Conservation (phyloP, 2,888 invertebrate species). For the Phasia obesa region DNA sequence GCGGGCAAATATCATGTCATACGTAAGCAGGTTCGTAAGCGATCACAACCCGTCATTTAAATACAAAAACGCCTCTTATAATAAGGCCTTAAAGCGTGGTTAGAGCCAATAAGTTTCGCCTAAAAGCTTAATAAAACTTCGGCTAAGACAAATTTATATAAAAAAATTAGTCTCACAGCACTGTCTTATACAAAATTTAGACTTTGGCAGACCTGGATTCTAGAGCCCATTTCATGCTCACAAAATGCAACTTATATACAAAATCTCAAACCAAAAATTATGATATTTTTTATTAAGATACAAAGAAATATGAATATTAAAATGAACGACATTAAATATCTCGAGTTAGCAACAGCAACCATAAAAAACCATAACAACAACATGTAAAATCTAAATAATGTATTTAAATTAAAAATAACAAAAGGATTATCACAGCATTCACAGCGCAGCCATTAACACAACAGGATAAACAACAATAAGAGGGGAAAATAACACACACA, state of each 20-base stretch:
- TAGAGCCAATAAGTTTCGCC: too few species aligned
- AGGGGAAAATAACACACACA: neutral
- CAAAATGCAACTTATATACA: neutral
- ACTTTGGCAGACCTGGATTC: too few species aligned
- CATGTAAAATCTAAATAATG: constrained; percentile 44
- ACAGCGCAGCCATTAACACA: neutral
- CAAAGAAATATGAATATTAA: constrained; percentile 20
- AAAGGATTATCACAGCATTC: constrained; percentile 50
- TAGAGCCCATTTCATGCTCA: too few species aligned
- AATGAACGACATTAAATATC: constrained; percentile 31
- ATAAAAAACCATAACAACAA: constrained; percentile 30
- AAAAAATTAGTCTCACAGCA: too few species aligned
- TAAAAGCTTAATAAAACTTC: too few species aligned
- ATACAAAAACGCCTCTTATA: too few species aligned
- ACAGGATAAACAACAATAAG: neutral
- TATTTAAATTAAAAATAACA: constrained; percentile 44
- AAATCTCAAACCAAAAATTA: neutral
- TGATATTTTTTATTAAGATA: neutral
- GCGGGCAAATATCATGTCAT: too few species aligned
- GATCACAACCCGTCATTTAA: too few species aligned
- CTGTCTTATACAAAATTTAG: too few species aligned
- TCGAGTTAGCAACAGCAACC: constrained; percentile 29
- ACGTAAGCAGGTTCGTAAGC: too few species aligned
- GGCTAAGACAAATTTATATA: too few species aligned
- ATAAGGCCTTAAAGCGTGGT: too few species aligned